Evolutionary conservation across 2,113 vertebrate genomes (phyloP), one percentile per base, ranked within the genome.

Genomic region (Pipa parva): DNA sequence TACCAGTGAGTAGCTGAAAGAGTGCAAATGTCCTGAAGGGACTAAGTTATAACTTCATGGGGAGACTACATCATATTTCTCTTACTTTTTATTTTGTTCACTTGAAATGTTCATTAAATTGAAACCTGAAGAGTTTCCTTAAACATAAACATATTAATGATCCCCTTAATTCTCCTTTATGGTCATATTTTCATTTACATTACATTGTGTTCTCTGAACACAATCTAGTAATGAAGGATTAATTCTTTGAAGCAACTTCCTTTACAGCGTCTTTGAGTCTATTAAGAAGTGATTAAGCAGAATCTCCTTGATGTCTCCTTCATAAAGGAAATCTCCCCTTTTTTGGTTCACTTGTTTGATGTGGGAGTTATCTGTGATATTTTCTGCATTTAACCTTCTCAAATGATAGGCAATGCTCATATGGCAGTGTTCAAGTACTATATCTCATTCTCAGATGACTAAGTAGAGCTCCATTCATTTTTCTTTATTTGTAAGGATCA

Each of bases 291-390:
- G 71, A 88, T 87, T 85, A 87, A 79, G 84, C 83, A 87, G 83
- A 83, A 74, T 83, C 81, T 78, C 87, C 86, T 88, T 90, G 85
- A 87, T 87, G 77, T 87, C 86, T 88, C 87, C 84, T 89, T 90
- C 85, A 83, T 63, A 80, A 79, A 71, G 77, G 80, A 82, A 83
- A 81, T 84, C 83, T 87, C 83, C 84, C 75, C 63, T 73, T 83
- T 86, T 86, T 87, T 87, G 83, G 86, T 87, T 89, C 85, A 87
- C 83, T 89, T 85, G 75, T 83, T 85, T 84, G 83, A 85, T 75
- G 85, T 87, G 84, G 88, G 85, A 87, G 84, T 85, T 82, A 82
- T 84, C 83, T 83, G 84, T 84, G 84, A 82, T 85, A 86, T 87
- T 87, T 88, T 87, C 84, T 83, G 74, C 79, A 68, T 85, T 86